Evolutionary conservation across 2,797 vertebrate species (phyloP).

Genomic region (Sebastes hubbsi): DNA sequence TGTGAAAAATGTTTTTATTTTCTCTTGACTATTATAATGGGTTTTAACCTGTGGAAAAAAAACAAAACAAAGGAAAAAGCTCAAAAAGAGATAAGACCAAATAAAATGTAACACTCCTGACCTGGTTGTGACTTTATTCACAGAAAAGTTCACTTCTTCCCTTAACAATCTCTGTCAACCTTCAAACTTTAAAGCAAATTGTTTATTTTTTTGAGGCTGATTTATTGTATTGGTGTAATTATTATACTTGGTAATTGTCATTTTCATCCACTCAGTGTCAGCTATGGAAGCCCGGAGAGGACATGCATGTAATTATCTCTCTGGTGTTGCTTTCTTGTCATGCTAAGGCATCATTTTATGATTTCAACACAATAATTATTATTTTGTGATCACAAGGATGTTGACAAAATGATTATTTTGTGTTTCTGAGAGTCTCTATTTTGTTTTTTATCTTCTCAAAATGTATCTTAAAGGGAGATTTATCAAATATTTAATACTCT

Average conservation of each 20-base stretch:
- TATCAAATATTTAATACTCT: too few relatives aligned
- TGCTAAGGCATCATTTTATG: background rate
- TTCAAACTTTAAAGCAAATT: background rate
- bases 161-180: background rate
- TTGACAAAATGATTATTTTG: background rate
- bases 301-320: background rate
- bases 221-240: background rate
- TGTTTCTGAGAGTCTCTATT: background rate
- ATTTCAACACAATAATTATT: background rate
- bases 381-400: background rate
- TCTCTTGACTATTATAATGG: conserved; percentile 78
- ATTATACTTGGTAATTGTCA: background rate
- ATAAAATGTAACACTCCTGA: conserved; percentile 84
- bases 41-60: conserved; percentile 85
- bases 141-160: background rate
- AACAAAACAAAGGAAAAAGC: conserved; percentile 64
- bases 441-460: too few relatives aligned
- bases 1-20: conserved; percentile 76
- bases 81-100: conserved; percentile 81
- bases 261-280: background rate
- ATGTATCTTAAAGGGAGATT: too few relatives aligned
- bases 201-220: background rate
- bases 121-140: conserved; percentile 16
- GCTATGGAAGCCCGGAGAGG: background rate
- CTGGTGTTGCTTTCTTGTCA: background rate